Evolutionary conservation across 2,888 invertebrate genomes (phyloP), one percentile per base, ranked within the genome.

Genomic region (Hyposoter dolosus): DNA sequence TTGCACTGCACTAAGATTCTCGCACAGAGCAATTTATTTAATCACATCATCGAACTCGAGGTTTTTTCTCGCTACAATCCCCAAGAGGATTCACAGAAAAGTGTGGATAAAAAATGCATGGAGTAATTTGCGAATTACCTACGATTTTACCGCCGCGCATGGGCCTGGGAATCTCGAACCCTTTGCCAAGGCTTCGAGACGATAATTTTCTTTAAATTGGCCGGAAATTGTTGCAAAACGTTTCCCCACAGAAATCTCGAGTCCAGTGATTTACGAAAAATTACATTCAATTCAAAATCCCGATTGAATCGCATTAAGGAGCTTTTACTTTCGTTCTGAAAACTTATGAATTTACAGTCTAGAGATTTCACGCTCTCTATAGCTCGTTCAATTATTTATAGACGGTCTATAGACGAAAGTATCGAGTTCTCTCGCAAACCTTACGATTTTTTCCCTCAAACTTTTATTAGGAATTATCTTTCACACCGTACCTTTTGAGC

Each of bases 311-410:
- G 28, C 15, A 60, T 60, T 15, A 10, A 40, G 15, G 12, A 56
- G 56, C 45, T 69, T 45, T 40, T 19, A 40, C 28, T 19, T 28
- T 17, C n/a, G 43, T 28, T 60, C 28, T 28, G 28, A 9, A 77
- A 23, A 19, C n/a, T 17, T 23, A 17, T 28, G 47, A 35, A 19
- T 78, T 71, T 50, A 23, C 17, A 6, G 23, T 47, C 66, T 53
- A 40, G 4, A 9, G 17, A 35, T 80, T 50, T 65, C 35, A 56
- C 60, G 7, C 50, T 45, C 23, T n/a, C 50, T 65, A 12, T 35
- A n/a, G 28, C 43, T 65, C 17, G 17, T 32, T 76, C 69, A 68
- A 78, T 82, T 78, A 82, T 72, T 83, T 40, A 74, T 75, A 32
- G 81, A 40, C 35, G 65, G 28, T 15, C 63, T 43, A n/a, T 17